Evolutionary conservation across 2,113 vertebrate genomes (phyloP), one percentile per base, ranked within the genome.

Genomic region (Tretioscincus oriximinensis): DNA sequence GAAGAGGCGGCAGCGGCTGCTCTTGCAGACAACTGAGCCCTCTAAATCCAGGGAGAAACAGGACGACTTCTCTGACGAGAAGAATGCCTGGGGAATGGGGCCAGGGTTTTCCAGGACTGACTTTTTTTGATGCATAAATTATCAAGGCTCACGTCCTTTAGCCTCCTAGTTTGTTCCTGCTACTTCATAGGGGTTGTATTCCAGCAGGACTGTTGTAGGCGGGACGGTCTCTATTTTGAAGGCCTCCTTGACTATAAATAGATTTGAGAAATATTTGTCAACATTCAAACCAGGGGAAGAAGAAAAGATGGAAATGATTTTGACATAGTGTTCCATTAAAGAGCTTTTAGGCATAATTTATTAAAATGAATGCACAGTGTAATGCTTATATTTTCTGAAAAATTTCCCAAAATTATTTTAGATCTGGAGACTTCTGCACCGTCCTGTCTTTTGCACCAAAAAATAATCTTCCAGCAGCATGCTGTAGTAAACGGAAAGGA

Each of bases 401-500:
- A 87, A 45, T 45, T 81, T 58, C 31, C 29, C 20, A 71, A 24
- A 12, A 58, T 14, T 60, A 8, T 16, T 69, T 78, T 26, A 70
- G 29, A 28, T 0, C 64, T 1, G 11, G 69, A 1, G 79, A 28
- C 60, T 26, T 0, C 51, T 78, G 49, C 49, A 60, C 21, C 20
- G 1, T 24, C 49, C 66, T 78, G 41, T 68, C 8, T 85, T 67
- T 73, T 85, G 67, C 77, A 84, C 85, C 60, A 85, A 73, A 16
- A 83, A 80, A 61, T 28, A 63, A 73, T 70, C 68, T 12, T 1
- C 49, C 65, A 58, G 18, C 18, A 26, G 18, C 72, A 76, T 84
- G 86, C 85, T 67, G 77, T 82, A 66, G 84, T 77, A 82, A 88
- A 83, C 81, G 79, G 78, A 66, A 79, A 70, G 65, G 70, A 73